Conservation (phyloP, 2,888 invertebrate species). For the Drepanosiphum platanoidis region DNA sequence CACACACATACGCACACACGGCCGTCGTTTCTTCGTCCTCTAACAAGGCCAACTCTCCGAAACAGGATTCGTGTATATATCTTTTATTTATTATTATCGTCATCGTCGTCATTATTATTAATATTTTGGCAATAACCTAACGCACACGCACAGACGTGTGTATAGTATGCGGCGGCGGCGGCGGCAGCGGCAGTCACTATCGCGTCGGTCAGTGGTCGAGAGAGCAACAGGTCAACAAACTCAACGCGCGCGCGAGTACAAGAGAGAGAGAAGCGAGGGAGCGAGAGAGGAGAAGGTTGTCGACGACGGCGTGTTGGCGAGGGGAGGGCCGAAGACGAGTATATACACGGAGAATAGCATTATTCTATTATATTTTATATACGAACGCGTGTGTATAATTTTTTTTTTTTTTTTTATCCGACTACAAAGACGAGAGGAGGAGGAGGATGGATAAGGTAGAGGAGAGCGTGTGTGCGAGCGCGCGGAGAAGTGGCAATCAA, state of each 20-base stretch:
- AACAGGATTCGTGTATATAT: constrained; percentile 49
- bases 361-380: constrained; percentile 19
- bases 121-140: constrained; percentile 40
- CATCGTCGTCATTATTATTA: not conserved
- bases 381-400: not conserved
- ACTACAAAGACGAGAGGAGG: not conserved
- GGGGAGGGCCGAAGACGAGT: constrained; percentile 20
- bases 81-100: constrained; percentile 22
- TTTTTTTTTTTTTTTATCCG: constrained; percentile 1
- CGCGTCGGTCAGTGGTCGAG: constrained; percentile 52
- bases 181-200: constrained; percentile 5
- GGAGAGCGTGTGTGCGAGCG: not conserved
- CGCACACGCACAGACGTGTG: not conserved
- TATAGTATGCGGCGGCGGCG: not conserved
- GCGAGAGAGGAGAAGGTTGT: constrained; percentile 30
- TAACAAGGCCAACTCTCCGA: constrained; percentile 57
- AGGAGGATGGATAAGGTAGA: not conserved
- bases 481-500: constrained; percentile 19
- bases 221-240: constrained; percentile 61
- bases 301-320: not conserved
- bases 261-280: not conserved
- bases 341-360: constrained; percentile 20
- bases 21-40: constrained; percentile 56
- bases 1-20: not conserved
- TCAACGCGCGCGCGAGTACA: constrained; percentile 2